A percentile compares a stretch with the other conserved stretches of the same genome.
Conservation (phyloP, 2,113 vertebrate genomes). For the Arenaria interpres region DNA sequence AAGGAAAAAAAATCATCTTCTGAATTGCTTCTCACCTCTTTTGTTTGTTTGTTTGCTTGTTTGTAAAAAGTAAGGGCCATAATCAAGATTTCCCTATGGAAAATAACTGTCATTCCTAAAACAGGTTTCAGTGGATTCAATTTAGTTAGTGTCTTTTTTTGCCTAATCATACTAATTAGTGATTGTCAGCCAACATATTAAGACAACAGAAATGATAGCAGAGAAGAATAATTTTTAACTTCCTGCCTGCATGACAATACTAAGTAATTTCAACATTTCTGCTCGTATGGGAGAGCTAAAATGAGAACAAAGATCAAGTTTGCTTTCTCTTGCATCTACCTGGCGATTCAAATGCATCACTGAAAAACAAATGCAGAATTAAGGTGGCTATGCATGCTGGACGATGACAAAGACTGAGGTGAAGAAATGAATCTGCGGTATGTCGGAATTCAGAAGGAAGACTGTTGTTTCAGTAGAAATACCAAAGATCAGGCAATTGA, state of each 20-base stretch:
- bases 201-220: constrained; percentile 67
- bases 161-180: constrained; percentile 63
- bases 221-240: constrained; percentile 55
- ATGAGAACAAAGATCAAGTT: constrained; percentile 22
- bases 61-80: background rate
- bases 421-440: constrained; percentile 53
- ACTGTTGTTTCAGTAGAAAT: constrained; percentile 60
- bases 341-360: constrained; percentile 23
- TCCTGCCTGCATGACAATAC: constrained; percentile 44
- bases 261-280: constrained; percentile 22
- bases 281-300: constrained; percentile 52
- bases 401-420: constrained; percentile 51
- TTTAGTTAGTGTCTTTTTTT: constrained; percentile 7
- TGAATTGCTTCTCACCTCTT: constrained; percentile 22
- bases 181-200: constrained; percentile 81
- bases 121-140: background rate
- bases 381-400: constrained; percentile 55
- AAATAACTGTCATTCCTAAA: background rate
- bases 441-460: constrained; percentile 73
- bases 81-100: background rate
- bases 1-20: constrained; percentile 30
- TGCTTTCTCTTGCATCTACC: constrained; percentile 32
- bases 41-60: background rate
- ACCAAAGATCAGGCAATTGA: constrained; percentile 60
- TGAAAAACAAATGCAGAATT: constrained; percentile 32